A percentile compares a stretch with the other conserved stretches of the same genome.
Conservation (phyloP, 2,888 invertebrate genomes). For the Lacanobia wlatinum region DNA sequence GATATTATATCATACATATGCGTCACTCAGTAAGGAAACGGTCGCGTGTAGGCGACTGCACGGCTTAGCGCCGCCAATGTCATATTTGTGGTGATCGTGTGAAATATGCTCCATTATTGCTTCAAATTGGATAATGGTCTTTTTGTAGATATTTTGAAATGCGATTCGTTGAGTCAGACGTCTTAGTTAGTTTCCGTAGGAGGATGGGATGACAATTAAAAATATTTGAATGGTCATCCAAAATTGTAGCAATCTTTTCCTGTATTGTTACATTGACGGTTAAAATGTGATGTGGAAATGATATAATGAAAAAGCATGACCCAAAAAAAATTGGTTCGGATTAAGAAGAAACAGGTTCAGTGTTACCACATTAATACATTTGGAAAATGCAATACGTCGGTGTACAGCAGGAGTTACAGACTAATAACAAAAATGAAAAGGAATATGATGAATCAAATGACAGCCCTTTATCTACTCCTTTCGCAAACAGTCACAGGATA, state of each 20-base stretch:
- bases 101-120: conserved; percentile 44
- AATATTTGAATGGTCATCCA: neutral
- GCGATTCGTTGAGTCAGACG: conserved; percentile 1
- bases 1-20: conserved; percentile 53
- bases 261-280: too few species aligned
- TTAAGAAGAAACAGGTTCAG: neutral
- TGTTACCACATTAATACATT: neutral
- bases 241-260: too few species aligned
- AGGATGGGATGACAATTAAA: neutral
- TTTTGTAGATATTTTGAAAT: conserved; percentile 9
- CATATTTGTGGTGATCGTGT: conserved; percentile 29
- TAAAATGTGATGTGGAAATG: neutral
- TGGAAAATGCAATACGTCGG: neutral
- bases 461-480: neutral
- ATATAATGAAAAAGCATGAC: neutral
- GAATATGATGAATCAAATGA: neutral
- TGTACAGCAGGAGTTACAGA: too few species aligned
- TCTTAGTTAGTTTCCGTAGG: conserved; percentile 1
- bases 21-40: conserved; percentile 53
- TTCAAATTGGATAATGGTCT: conserved; percentile 22
- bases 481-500: neutral
- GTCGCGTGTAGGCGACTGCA: conserved; percentile 49
- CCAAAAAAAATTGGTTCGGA: neutral
- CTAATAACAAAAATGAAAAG: neutral
- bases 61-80: conserved; percentile 54